Base-by-base conservation (phyloP, 2,888 invertebrate genomes). In the Calameuta idolon region DNA sequence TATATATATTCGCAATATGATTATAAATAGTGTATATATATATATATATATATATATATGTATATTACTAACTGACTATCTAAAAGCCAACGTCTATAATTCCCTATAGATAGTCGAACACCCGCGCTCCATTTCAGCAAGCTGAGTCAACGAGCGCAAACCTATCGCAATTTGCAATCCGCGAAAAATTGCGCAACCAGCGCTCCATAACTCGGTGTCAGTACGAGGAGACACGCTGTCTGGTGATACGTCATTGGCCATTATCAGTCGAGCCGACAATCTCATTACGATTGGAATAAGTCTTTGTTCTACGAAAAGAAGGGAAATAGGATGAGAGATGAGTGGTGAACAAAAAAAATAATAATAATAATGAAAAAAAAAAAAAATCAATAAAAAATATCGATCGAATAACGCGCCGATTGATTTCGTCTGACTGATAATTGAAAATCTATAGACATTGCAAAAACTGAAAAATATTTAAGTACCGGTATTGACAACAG, bases 91-190 rank as follows among this genome's bases (percentile, higher is more conserved):
- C 23, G 23, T 55, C 55, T 23, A 55, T 55, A 23, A 55, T 23
- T 23, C 23, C 9, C 23, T 55, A 55, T 1, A 55, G 55, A 55
- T 55, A 55, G n/a, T 23, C 80, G 82, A 83, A 84, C 87, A 86
- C 86, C 87, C 87, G 87, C 83, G 84, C 81, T 77, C 83, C 87
- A 83, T 86, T 87, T 87, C 86, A 87, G 83, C 83, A 79, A 80
- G 68, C 87, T 87, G 87, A 87, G 83, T 87, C 87, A 87, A 82
- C 85, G 55, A 31, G 37, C 12, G 31, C 31, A 33, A 71, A 71
- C 31, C 78, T 69, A n/a, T 23, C 79, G 30, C 77, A 69, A 40
- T 78, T 40, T 69, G 68, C 33, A 33, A 77, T 69, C 68, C 73
- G 80, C 40, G 78, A 75, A 80, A 80, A 80, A 83, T 83, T 83